Evolutionary conservation across 1,140 invertebrate genomes (phyloP), one percentile per base, ranked within the genome.

Genomic region (Yoshiicerus persimilis): DNA sequence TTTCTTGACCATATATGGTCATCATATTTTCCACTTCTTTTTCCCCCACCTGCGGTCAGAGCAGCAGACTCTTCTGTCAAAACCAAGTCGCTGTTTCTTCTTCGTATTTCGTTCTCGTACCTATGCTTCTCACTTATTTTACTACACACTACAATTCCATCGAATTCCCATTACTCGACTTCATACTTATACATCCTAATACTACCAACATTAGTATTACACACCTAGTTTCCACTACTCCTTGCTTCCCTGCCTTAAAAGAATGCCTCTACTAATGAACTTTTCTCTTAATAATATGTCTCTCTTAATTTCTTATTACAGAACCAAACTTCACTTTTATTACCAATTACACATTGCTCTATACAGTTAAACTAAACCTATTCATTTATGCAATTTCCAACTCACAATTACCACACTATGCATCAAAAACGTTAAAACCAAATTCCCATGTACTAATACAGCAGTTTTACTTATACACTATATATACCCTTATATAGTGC

Each of bases 1-100:
- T 87, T 87, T 87, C 86, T 87, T 87, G 86, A 87, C 86, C 86
- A 87, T 87, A 87, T 87, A 87, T 87, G 86, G 86, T 87, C 86
- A 87, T 83, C 86, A 56, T 83, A 83, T 87, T 62, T 80, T 83
- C 80, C 86, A 77, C 66, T 77, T 87, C 86, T 83, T 80, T 87
- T 39, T 56, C 66, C 80, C 47, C 86, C 86, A 77, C 86, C 86
- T 87, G 66, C 75, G 86, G 86, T 39, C 34, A 39, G n/a, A 87
- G 66, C 20, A 20, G 32, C 39, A 47, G 39, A 56, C 47, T 56
- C 47, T 56, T 56, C 47, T 56, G 38, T 34, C 25, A 39, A 84
- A 84, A 38, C 23, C 36, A 4, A 34, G 36, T 8, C 27, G n/a
- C 11, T 13, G 41, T 20, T 56, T 56, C 47, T 56, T 56, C 47